Conservation (phyloP, 2,797 vertebrate genomes). For the Clarias laeviceps region DNA sequence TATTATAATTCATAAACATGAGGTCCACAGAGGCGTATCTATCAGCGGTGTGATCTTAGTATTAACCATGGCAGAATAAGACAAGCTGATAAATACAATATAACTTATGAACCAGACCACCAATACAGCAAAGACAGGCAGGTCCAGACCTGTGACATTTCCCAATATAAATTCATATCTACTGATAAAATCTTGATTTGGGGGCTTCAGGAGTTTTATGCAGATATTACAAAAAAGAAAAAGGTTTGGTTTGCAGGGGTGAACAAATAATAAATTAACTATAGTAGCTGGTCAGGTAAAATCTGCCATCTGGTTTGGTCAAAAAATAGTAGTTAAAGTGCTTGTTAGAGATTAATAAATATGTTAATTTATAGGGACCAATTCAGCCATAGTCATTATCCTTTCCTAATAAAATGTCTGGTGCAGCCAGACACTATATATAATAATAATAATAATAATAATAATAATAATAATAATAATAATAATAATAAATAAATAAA, state of each 20-base stretch:
- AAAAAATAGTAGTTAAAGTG: background rate
- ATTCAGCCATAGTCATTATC: background rate
- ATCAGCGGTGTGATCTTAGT: constrained; percentile 50
- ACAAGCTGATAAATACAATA: constrained; percentile 49
- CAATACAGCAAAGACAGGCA: constrained; percentile 47
- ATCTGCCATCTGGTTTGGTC: background rate
- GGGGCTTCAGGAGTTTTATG: background rate
- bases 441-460: too few relatives aligned
- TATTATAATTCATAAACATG: constrained; percentile 49
- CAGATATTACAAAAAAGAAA: background rate
- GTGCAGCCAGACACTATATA: background rate
- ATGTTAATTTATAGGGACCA: background rate
- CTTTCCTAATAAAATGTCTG: background rate
- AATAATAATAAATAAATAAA: too few relatives aligned
- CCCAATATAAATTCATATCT: constrained; percentile 25
- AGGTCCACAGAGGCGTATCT: constrained; percentile 44
- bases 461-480: too few relatives aligned
- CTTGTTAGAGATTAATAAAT: background rate
- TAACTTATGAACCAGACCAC: constrained; percentile 48
- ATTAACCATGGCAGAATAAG: constrained; percentile 49
- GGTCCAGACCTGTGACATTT: constrained; percentile 43
- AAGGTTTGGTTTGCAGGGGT: background rate
- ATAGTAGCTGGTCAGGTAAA: background rate
- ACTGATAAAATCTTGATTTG: background rate
- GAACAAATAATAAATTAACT: background rate